Evolutionary conservation across 2,888 invertebrate genomes (phyloP).

Genomic region (Euzetes globulus): DNA sequence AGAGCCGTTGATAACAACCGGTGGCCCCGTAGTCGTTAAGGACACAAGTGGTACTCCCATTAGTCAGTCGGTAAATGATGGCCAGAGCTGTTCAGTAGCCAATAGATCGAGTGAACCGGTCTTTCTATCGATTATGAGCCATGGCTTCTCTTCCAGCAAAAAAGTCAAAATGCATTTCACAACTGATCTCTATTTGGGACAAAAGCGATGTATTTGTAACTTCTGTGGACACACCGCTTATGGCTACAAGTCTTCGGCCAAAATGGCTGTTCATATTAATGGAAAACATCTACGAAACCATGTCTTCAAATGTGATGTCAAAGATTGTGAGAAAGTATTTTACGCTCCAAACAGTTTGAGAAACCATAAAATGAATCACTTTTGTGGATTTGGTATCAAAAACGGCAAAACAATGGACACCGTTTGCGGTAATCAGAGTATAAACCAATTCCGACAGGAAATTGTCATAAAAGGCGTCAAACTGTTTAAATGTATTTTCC

Average conservation of each 20-base stretch:
- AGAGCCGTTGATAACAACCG: too few species aligned
- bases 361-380: slow-evolving; percentile 7
- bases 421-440: neutral
- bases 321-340: neutral
- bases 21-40: too few species aligned
- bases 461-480: neutral
- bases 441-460: neutral
- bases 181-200: neutral
- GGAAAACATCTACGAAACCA: neutral
- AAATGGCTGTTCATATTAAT: slow-evolving; percentile 4
- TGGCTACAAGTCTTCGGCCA: neutral
- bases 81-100: neutral
- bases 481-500: neutral
- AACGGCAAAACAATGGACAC: neutral
- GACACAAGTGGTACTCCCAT: too few species aligned
- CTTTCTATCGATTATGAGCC: neutral
- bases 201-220: slow-evolving; percentile 4
- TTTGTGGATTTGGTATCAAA: slow-evolving; percentile 2
- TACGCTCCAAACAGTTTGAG: neutral
- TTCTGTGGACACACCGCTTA: neutral
- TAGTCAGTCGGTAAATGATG: too few species aligned
- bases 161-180: neutral
- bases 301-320: neutral
- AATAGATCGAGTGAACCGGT: neutral
- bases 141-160: neutral